These are phyloP conservation scores for Sebastiscus tertius DNA, from an alignment of 2,797 vertebrate species.

Conservation along the genomic window DNA sequence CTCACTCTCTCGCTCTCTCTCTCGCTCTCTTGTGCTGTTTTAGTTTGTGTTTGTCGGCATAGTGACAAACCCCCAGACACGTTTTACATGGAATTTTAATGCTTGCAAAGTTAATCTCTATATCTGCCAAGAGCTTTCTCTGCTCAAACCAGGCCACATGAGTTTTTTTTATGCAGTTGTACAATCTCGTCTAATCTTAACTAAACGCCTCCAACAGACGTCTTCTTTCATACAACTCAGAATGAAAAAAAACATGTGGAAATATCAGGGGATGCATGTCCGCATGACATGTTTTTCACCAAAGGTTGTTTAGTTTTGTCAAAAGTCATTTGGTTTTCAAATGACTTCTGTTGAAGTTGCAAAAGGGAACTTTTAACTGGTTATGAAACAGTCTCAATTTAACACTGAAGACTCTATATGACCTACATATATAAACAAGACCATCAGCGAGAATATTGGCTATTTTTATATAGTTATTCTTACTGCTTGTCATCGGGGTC, in stretches of 20 bases:
- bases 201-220: conserved; percentile 27
- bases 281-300: not conserved
- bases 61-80: conserved; percentile 51
- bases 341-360: not conserved
- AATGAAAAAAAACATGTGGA: not conserved
- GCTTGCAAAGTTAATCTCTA: conserved; percentile 39
- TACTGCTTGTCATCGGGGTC: not conserved
- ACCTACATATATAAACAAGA: not conserved
- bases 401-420: not conserved
- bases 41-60: conserved; percentile 48
- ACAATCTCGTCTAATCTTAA: conserved; percentile 20
- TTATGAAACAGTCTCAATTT: not conserved
- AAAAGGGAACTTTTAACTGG: not conserved
- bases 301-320: not conserved
- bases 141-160: conserved; percentile 5
- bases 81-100: conserved; percentile 35
- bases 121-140: conserved; percentile 44
- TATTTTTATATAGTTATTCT: not conserved
- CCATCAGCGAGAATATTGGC: not conserved
- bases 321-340: not conserved
- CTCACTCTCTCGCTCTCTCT: not conserved
- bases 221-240: conserved; percentile 18
- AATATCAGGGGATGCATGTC: not conserved
- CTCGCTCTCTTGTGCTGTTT: conserved; percentile 27
- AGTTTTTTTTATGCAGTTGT: conserved; percentile 13